These are phyloP conservation scores for Taphrorychus bicolor DNA, from an alignment of 2,888 invertebrate species.

Conservation along the genomic window DNA sequence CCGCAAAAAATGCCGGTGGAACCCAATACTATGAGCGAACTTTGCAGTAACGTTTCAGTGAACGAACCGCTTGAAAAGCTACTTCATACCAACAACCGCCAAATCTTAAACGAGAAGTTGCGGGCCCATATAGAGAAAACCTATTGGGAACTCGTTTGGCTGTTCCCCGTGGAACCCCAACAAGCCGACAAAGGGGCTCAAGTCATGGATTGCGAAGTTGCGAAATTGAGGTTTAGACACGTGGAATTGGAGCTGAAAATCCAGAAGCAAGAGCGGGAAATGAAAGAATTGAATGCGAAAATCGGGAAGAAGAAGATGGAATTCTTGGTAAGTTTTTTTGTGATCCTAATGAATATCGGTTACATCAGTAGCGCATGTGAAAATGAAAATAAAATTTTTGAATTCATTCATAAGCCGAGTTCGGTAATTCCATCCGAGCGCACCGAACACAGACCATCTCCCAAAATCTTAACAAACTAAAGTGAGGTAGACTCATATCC, in stretches of 20 bases:
- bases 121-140: too few relatives aligned
- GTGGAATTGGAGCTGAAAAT: not conserved
- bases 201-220: not conserved
- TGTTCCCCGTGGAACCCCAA: too few relatives aligned
- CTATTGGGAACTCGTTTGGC: too few relatives aligned
- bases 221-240: not conserved
- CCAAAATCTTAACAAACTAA: too few relatives aligned
- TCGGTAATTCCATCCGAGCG: too few relatives aligned
- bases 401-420: too few relatives aligned
- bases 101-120: too few relatives aligned
- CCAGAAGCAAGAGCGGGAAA: not conserved
- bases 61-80: not conserved
- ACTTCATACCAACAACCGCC: not conserved
- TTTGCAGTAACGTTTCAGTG: not conserved
- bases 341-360: too few relatives aligned
- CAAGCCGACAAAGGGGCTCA: not conserved
- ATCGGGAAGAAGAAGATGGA: slow-evolving; percentile 39
- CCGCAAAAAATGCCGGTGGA: not conserved
- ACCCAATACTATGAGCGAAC: not conserved
- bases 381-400: not conserved
- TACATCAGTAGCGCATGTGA: too few relatives aligned
- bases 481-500: too few relatives aligned
- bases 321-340: slow-evolving; percentile 42
- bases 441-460: too few relatives aligned
- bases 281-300: slow-evolving; percentile 38